Evolutionary conservation across 1,140 invertebrate genomes (phyloP).

Genomic region (Drosophila pachea): DNA sequence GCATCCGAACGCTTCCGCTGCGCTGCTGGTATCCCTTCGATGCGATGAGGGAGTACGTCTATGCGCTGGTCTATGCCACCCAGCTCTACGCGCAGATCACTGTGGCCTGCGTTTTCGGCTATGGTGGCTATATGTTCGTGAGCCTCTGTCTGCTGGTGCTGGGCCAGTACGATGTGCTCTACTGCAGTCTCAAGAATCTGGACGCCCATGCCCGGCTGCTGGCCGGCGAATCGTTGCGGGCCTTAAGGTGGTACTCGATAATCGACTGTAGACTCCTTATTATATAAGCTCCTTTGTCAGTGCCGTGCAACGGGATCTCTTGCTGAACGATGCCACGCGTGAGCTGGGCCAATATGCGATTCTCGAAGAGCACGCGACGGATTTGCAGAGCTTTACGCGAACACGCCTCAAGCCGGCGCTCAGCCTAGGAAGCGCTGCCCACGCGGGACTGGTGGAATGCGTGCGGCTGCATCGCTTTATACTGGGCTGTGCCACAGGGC

Average conservation of each 20-base stretch:
- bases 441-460: constrained; percentile 58
- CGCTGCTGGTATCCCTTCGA: constrained; percentile 75
- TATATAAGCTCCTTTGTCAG: constrained; percentile 14
- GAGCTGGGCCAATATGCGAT: constrained; percentile 68
- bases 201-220: constrained; percentile 54
- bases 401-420: neutral
- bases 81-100: constrained; percentile 64
- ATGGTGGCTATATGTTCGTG: constrained; percentile 61
- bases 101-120: constrained; percentile 52
- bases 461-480: constrained; percentile 65
- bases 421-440: constrained; percentile 22
- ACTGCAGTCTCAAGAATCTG: constrained; percentile 73
- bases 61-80: constrained; percentile 50
- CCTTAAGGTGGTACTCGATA: constrained; percentile 35
- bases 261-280: neutral
- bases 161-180: constrained; percentile 71
- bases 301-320: constrained; percentile 38
- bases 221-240: constrained; percentile 30
- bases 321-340: constrained; percentile 36
- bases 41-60: constrained; percentile 48
- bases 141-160: constrained; percentile 55
- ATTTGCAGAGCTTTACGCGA: constrained; percentile 33
- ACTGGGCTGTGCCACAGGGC: constrained; percentile 43
- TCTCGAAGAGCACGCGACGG: constrained; percentile 51
- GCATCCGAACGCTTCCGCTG: constrained; percentile 52